Conservation (phyloP, 2,797 vertebrate species). For the Sitta carolinensis region DNA sequence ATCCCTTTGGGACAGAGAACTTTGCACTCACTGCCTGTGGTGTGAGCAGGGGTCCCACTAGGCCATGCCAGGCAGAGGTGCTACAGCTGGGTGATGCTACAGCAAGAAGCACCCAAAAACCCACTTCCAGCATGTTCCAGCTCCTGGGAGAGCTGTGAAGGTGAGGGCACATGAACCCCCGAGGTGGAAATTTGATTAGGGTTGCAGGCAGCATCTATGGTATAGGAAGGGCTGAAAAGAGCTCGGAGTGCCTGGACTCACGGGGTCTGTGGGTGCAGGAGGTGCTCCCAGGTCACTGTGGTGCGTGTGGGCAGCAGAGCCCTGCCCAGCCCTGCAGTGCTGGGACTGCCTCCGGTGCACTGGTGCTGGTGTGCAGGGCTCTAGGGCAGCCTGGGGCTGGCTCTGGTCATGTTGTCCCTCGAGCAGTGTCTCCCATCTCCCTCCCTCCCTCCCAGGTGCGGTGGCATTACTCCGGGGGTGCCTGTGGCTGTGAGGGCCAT, state of each 20-base stretch:
- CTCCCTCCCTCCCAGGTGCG: background rate
- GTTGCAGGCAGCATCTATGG: background rate
- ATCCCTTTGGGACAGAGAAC: background rate
- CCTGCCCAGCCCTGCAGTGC: accelerated
- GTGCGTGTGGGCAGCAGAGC: background rate
- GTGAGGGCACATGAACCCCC: accelerated
- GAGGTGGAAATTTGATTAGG: accelerated
- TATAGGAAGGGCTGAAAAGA: background rate
- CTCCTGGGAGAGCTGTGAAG: background rate
- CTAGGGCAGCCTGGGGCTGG: background rate
- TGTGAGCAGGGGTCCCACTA: background rate
- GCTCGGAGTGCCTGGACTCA: background rate
- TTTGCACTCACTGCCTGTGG: background rate
- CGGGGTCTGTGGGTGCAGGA: accelerated
- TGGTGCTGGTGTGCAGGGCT: accelerated
- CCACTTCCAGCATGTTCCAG: background rate
- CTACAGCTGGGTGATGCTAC: background rate
- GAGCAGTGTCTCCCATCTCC: background rate
- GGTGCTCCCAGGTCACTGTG: accelerated
- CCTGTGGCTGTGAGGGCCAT: accelerated
- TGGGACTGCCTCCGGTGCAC: background rate
- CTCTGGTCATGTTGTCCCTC: background rate
- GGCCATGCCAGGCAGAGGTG: background rate
- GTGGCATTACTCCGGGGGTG: background rate
- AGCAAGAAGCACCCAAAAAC: background rate